These are phyloP conservation scores for Microtus ochrogaster DNA, from an alignment of 2,113 vertebrate species.

Conservation along the genomic window DNA sequence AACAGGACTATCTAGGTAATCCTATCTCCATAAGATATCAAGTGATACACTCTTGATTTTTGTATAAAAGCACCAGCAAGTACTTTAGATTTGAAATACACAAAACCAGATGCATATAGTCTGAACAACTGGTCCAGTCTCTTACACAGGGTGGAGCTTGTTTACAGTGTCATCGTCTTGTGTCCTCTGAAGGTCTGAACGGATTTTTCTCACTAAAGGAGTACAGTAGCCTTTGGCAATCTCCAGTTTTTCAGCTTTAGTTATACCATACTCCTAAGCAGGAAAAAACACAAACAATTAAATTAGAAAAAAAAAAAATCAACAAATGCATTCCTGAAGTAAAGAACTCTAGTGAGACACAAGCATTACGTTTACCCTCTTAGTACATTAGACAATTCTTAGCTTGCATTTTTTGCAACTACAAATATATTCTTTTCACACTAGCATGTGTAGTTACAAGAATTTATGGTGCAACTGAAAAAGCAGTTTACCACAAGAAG, in stretches of 20 bases:
- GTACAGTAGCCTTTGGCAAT: conserved; percentile 96
- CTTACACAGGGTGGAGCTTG: conserved; percentile 94
- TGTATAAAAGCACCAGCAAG: conserved; percentile 7
- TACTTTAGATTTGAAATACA: conserved; percentile 16
- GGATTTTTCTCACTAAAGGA: conserved; percentile 93
- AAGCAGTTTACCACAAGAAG: conserved; percentile 11
- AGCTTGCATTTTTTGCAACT: conserved; percentile 18
- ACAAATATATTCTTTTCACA: neutral
- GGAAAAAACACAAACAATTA: conserved; percentile 43
- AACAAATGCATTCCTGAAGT: conserved; percentile 46
- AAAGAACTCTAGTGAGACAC: conserved; percentile 18
- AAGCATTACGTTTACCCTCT: neutral
- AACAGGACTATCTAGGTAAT: neutral
- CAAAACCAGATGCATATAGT: neutral
- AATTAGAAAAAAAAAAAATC: conserved; percentile 61
- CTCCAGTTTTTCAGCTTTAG: conserved; percentile 92
- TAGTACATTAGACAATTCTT: neutral
- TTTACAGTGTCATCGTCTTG: conserved; percentile 96
- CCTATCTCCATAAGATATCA: neutral
- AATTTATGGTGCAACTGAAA: conserved; percentile 19
- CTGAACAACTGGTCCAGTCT: conserved; percentile 28
- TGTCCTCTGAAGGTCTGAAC: conserved; percentile 94
- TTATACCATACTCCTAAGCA: conserved; percentile 93
- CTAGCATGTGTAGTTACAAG: neutral
- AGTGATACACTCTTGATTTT: conserved; percentile 23